phyloP scores from a whole-genome alignment of 35 echinoderm and acorn worm species.

The Chiridota heheva region DNA sequence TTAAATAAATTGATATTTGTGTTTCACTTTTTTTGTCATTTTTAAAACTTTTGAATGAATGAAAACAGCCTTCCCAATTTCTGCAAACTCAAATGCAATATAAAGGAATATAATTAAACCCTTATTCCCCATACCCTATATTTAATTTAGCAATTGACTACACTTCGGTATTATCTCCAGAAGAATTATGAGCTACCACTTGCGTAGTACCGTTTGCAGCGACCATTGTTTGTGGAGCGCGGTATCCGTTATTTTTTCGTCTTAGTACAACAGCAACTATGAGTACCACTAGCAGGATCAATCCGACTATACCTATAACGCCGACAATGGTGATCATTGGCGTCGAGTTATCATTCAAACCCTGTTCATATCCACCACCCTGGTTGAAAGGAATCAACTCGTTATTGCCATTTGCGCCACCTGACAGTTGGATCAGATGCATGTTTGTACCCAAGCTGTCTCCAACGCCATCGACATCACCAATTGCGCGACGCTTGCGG shows the following conservation, averaged over 20 bases:
- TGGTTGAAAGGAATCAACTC: constrained; percentile 15
- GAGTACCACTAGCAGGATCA: constrained; percentile 51
- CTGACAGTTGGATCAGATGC: constrained; percentile 9
- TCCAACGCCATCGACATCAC: neutral
- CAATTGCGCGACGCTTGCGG: constrained; percentile 15
- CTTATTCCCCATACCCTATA: no score
- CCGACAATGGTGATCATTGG: neutral
- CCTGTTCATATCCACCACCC: constrained; percentile 12
- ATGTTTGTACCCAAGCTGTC: constrained; percentile 69
- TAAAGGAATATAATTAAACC: no score
- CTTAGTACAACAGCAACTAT: constrained; percentile 60
- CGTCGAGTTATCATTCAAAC: neutral
- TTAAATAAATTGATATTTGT: no score
- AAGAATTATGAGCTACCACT: constrained; percentile 63
- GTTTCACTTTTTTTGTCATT: no score
- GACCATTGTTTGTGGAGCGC: constrained; percentile 23
- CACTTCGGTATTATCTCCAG: constrained; percentile 95
- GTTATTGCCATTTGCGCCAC: constrained; percentile 1
- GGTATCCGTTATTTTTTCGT: constrained; percentile 1
- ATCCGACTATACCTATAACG: constrained; percentile 32
- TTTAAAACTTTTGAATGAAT: no score
- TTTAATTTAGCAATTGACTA: constrained; percentile 38
- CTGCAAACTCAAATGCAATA: no score
- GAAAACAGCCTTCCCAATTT: no score
- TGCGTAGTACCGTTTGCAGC: constrained; percentile 58